These are phyloP conservation scores for Brachionus asplanchnoidis DNA, from an alignment of 1,140 invertebrate species.

Conservation along the genomic window DNA sequence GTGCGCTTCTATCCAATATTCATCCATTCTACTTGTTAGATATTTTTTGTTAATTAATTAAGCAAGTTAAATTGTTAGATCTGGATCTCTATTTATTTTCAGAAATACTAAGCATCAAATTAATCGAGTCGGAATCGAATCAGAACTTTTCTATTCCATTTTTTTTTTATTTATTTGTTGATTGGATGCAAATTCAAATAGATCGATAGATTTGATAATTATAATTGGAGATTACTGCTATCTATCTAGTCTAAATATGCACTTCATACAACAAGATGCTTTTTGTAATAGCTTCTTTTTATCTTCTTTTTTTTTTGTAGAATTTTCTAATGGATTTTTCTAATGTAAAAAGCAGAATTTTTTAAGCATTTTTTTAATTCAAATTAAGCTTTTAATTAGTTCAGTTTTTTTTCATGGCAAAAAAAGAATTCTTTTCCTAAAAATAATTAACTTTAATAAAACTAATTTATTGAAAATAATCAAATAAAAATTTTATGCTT, in stretches of 20 bases:
- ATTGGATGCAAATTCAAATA: constrained; percentile 10
- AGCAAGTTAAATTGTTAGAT: not conserved
- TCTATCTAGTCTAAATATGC: not conserved
- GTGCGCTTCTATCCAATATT: not conserved
- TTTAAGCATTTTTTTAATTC: not conserved
- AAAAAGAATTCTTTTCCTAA: too few species aligned
- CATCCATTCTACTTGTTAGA: too few species aligned
- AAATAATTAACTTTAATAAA: too few species aligned
- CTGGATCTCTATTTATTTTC: not conserved
- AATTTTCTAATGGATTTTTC: not conserved
- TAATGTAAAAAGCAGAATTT: not conserved
- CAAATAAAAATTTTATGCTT: too few species aligned
- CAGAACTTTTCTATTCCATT: not conserved
- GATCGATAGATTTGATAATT: constrained; percentile 29
- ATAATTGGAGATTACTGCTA: not conserved
- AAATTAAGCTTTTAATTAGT: not conserved
- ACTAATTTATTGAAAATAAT: too few species aligned
- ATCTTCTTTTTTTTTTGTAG: not conserved
- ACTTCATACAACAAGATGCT: not conserved
- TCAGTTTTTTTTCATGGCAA: not conserved
- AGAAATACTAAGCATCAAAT: not conserved
- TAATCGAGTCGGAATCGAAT: not conserved
- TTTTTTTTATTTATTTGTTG: not conserved
- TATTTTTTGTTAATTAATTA: not conserved
- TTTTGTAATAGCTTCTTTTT: not conserved